A percentile compares a stretch with the other conserved stretches of the same genome.
Evolutionary conservation across 2,797 vertebrate genomes (phyloP).

Genomic region (Petrocephalus sullivani): DNA sequence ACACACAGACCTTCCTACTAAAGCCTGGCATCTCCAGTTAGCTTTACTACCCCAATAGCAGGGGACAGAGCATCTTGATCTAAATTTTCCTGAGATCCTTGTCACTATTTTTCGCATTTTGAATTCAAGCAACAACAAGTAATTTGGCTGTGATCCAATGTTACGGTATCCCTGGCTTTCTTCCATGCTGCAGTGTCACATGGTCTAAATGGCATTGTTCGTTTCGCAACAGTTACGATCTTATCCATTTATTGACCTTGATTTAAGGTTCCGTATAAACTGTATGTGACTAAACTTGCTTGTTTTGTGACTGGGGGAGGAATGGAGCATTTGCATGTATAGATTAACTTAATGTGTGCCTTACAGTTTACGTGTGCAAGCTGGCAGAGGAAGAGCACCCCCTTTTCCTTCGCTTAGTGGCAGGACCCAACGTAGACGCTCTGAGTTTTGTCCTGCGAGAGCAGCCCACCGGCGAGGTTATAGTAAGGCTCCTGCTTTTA

Average conservation of each 20-base stretch:
- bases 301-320: neutral
- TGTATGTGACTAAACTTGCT: neutral
- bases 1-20: neutral
- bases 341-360: conserved; percentile 25
- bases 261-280: neutral
- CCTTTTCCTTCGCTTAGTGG: conserved; percentile 82
- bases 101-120: neutral
- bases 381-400: conserved; percentile 86
- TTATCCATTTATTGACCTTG: neutral
- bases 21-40: neutral
- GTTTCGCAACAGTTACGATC: neutral
- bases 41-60: neutral
- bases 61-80: neutral
- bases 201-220: neutral
- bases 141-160: neutral
- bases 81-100: neutral
- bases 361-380: conserved; percentile 85
- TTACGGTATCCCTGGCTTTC: neutral
- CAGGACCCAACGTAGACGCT: conserved; percentile 76
- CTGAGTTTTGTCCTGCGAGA: conserved; percentile 91
- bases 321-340: neutral
- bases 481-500: conserved; percentile 52
- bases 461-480: conserved; percentile 90
- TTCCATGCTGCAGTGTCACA: neutral
- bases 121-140: neutral